Conservation (phyloP, 2,797 vertebrate genomes). For the Sebastes cheni region DNA sequence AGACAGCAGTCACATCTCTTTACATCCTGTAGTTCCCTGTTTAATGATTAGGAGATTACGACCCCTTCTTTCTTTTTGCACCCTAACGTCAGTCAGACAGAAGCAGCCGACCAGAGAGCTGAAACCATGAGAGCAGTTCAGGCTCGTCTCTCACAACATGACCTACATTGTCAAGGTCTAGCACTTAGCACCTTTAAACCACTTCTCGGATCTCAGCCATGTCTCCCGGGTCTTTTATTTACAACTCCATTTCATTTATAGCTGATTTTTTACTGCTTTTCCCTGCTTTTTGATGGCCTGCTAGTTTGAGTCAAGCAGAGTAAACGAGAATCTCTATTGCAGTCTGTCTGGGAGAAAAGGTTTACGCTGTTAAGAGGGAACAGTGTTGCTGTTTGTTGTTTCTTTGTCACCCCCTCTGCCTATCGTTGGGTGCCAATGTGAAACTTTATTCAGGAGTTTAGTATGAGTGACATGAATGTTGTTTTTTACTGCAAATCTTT, state of each 20-base stretch:
- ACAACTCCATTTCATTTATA: constrained; percentile 3
- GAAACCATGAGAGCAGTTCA: constrained; percentile 37
- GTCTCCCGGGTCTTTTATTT: constrained; percentile 20
- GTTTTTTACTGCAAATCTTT: neutral
- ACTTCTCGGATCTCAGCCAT: constrained; percentile 10
- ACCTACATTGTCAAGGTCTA: constrained; percentile 46
- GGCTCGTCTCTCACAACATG: constrained; percentile 33
- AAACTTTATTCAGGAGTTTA: neutral
- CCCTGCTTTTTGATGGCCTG: constrained; percentile 8
- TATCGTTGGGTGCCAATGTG: neutral
- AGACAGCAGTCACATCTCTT: constrained; percentile 55
- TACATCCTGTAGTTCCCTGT: constrained; percentile 56
- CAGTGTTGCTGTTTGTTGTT: too few relatives aligned
- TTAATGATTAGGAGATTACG: constrained; percentile 61
- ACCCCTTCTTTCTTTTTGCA: constrained; percentile 50
- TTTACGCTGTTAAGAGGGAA: neutral
- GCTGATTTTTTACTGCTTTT: constrained; percentile 19
- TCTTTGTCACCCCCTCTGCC: neutral
- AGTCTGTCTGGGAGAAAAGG: constrained; percentile 2
- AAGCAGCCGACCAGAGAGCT: constrained; percentile 24
- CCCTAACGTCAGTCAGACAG: constrained; percentile 52
- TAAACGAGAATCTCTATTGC: neutral
- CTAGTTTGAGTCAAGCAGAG: constrained; percentile 16
- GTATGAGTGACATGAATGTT: neutral
- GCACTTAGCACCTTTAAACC: constrained; percentile 43